Evolutionary conservation across 2,797 vertebrate genomes (phyloP).

Genomic region (Ctenopoma kingsleyae): DNA sequence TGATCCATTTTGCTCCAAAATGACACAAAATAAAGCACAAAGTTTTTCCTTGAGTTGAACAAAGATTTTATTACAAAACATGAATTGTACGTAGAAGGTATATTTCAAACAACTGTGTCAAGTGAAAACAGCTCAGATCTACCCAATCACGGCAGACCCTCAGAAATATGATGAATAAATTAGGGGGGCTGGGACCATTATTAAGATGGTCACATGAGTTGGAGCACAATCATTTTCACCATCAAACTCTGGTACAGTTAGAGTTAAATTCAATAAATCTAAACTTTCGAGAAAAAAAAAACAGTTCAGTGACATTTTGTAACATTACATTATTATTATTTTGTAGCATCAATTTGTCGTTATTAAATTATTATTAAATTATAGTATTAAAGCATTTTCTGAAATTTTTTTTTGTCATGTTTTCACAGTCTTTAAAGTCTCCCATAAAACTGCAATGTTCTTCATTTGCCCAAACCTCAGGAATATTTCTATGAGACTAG

Average conservation of each 20-base stretch:
- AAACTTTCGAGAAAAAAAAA: slow-evolving; percentile 20
- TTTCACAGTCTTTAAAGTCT: slow-evolving; percentile 30
- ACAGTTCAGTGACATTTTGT: slow-evolving; percentile 48
- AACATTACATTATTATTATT: slow-evolving; percentile 2
- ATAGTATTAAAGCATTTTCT: slow-evolving; percentile 44
- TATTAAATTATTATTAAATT: slow-evolving; percentile 25
- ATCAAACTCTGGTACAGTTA: slow-evolving; percentile 29
- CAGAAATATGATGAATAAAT: slow-evolving; percentile 21
- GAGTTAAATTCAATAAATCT: neutral
- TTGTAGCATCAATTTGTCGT: neutral
- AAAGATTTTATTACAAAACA: slow-evolving; percentile 69
- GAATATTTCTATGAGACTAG: slow-evolving; percentile 15
- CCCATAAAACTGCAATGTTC: slow-evolving; percentile 11
- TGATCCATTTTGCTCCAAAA: neutral
- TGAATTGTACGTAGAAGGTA: slow-evolving; percentile 31
- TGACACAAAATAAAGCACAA: slow-evolving; percentile 17
- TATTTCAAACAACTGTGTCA: slow-evolving; percentile 36
- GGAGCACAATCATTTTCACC: slow-evolving; percentile 23
- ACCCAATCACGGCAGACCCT: neutral
- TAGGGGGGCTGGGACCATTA: neutral
- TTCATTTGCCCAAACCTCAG: slow-evolving; percentile 16
- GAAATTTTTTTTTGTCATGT: slow-evolving; percentile 10
- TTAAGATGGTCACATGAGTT: neutral
- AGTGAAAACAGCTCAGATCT: slow-evolving; percentile 18
- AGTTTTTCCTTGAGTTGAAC: slow-evolving; percentile 45